phyloP scores from a whole-genome alignment of 2,797 vertebrate species.

The Acanthurus lineatus region DNA sequence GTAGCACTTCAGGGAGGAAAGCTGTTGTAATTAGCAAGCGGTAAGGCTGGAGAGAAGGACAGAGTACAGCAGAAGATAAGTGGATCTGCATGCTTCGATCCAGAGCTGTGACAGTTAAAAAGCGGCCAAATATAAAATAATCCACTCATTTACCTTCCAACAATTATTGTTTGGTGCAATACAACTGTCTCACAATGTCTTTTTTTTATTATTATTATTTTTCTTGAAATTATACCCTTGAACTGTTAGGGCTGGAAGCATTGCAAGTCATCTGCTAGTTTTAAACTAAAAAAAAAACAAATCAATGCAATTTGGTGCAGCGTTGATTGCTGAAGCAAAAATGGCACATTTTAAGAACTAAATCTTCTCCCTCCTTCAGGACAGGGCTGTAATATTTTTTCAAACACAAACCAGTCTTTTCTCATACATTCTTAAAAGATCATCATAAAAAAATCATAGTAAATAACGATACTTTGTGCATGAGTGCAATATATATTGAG shows the following conservation, averaged over 20 bases:
- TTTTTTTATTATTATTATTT: conserved; percentile 20
- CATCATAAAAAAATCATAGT: conserved; percentile 35
- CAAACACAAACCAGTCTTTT: background rate
- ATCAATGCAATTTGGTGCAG: conserved; percentile 34
- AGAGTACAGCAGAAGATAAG: conserved; percentile 64
- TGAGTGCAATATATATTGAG: conserved; percentile 51
- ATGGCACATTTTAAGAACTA: conserved; percentile 24
- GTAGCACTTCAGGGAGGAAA: conserved; percentile 75
- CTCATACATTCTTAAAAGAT: conserved; percentile 50
- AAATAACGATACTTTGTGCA: conserved; percentile 66
- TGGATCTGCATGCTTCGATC: conserved; percentile 81
- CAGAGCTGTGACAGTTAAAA: conserved; percentile 72
- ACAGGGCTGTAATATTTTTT: conserved; percentile 9
- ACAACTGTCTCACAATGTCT: conserved; percentile 41
- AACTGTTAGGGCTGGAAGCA: conserved; percentile 45
- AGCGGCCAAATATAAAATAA: conserved; percentile 71
- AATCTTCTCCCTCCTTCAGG: conserved; percentile 18
- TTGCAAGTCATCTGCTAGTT: conserved; percentile 38
- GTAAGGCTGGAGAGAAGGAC: conserved; percentile 76
- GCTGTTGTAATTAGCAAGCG: conserved; percentile 77
- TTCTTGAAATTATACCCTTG: conserved; percentile 28
- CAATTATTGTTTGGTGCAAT: conserved; percentile 47
- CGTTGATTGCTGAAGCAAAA: conserved; percentile 48
- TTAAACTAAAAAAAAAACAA: conserved; percentile 31
- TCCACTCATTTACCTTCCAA: conserved; percentile 51